phyloP scores from a whole-genome alignment of 2,797 vertebrate species.

The Chelon auratus region DNA sequence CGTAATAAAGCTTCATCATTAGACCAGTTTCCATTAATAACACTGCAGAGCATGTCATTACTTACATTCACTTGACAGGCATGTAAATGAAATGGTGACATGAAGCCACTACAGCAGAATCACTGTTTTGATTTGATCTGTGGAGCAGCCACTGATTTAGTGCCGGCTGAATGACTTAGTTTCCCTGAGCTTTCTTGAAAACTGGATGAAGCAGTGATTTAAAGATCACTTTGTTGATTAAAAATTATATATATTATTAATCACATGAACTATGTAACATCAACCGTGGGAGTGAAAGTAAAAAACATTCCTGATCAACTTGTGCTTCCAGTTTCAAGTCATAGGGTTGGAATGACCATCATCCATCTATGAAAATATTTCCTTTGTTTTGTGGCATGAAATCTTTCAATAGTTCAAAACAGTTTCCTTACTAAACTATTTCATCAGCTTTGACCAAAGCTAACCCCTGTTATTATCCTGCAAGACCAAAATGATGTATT shows the following conservation, averaged over 20 bases:
- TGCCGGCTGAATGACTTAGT: not conserved
- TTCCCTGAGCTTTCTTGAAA: not conserved
- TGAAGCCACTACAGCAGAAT: not conserved
- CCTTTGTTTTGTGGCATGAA: not conserved
- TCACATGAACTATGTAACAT: not conserved
- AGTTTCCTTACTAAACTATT: slow-evolving; percentile 9
- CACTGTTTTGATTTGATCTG: not conserved
- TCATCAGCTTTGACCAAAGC: slow-evolving; percentile 2
- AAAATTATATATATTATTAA: too few species aligned
- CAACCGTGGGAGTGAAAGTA: not conserved
- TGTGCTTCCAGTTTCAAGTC: not conserved
- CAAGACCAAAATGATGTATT: slow-evolving; percentile 17
- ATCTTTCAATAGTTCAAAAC: slow-evolving; percentile 1
- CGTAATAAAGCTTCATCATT: too few species aligned
- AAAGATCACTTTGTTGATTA: too few species aligned
- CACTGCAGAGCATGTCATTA: too few species aligned
- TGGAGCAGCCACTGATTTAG: not conserved
- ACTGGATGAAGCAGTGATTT: not conserved
- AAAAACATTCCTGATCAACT: not conserved
- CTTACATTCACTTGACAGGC: too few species aligned
- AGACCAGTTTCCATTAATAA: too few species aligned
- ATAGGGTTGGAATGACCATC: not conserved
- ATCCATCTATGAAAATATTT: slow-evolving; percentile 1
- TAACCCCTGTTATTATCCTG: not conserved
- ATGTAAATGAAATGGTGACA: too few species aligned